A percentile compares a stretch with the other conserved stretches of the same genome.
phyloP scores from a whole-genome alignment of 23 tunicate genomes.

The Corella eumyota region DNA sequence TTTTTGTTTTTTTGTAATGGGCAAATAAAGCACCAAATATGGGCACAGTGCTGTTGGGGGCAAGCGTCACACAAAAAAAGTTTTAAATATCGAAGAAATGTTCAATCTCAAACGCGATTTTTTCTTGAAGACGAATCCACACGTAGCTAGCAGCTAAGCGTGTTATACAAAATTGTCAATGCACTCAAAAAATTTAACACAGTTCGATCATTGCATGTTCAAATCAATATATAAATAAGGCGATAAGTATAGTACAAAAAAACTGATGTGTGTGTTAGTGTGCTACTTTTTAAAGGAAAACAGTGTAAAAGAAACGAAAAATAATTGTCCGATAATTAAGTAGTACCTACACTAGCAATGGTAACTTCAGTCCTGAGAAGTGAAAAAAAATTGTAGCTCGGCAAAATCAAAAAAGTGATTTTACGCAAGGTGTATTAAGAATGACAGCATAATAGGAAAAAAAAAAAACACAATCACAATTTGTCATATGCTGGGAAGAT shows the following conservation, averaged over 20 bases:
- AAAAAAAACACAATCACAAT: conserved; percentile 18
- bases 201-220: conserved; percentile 64
- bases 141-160: conserved; percentile 58
- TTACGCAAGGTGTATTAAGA: conserved; percentile 22
- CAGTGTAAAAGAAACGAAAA: too few relatives aligned
- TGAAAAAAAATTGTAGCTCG: too few relatives aligned
- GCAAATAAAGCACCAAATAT: conserved; percentile 34
- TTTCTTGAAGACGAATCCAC: conserved; percentile 52
- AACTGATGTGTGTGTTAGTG: conserved; percentile 15
- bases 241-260: conserved; percentile 67
- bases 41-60: conserved; percentile 44
- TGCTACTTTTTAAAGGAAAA: conserved; percentile 48
- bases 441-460: conserved; percentile 31
- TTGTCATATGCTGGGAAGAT: conserved; percentile 63
- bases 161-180: conserved; percentile 35
- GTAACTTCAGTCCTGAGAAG: conserved; percentile 44
- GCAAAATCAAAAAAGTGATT: conserved; percentile 27
- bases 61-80: conserved; percentile 20
- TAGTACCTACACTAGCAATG: conserved; percentile 41
- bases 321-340: too few relatives aligned
- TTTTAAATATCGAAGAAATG: conserved; percentile 20
- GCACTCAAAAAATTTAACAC: conserved; percentile 58
- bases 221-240: conserved; percentile 57
- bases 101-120: conserved; percentile 32
- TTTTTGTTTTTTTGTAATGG: conserved; percentile 3